Evolutionary conservation across 2,113 vertebrate species (phyloP).

Genomic region (Grantiella picta): DNA sequence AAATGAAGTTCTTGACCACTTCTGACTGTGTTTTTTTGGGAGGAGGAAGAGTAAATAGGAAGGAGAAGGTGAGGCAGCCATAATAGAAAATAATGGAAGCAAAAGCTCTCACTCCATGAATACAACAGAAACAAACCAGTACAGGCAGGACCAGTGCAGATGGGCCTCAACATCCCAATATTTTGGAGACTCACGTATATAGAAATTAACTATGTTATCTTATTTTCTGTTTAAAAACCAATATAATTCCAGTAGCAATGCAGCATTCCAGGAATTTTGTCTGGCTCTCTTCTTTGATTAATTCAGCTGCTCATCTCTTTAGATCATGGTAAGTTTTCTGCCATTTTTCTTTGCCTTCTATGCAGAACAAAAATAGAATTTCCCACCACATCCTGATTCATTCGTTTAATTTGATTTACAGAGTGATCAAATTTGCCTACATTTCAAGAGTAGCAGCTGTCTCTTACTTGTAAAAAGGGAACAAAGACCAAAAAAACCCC

Average conservation of each 20-base stretch:
- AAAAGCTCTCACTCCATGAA: neutral
- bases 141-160: neutral
- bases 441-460: neutral
- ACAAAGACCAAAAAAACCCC: neutral
- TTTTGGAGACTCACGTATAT: accelerated
- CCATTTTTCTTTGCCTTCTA: neutral
- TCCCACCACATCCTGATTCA: neutral
- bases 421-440: neutral
- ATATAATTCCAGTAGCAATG: neutral
- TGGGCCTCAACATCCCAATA: accelerated
- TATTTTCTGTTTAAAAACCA: neutral
- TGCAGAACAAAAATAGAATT: neutral
- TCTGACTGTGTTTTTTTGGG: neutral
- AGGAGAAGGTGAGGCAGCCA: neutral
- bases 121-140: neutral
- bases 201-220: neutral
- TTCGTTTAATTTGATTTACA: neutral
- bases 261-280: neutral
- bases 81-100: neutral
- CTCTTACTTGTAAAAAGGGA: neutral
- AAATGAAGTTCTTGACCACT: neutral
- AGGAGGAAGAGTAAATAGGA: neutral
- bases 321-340: neutral
- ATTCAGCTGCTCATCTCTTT: neutral
- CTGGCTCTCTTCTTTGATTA: neutral